phyloP scores from a whole-genome alignment of 2,113 vertebrate species.

The Brienomyrus longianalis region DNA sequence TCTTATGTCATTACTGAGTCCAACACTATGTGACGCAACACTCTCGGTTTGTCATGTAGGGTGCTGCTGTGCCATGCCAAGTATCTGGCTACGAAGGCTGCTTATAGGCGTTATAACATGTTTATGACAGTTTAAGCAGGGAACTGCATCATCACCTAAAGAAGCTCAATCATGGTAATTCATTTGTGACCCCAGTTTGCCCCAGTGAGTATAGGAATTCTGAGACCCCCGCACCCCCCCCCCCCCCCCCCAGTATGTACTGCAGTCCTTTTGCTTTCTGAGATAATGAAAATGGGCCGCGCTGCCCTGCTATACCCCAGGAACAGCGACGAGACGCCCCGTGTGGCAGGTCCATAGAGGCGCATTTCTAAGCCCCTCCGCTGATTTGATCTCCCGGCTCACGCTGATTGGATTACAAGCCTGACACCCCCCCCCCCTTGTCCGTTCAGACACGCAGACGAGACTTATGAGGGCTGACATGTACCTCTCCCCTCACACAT shows the following conservation, averaged over 20 bases:
- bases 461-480: slow-evolving; percentile 22
- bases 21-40: neutral
- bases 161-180: neutral
- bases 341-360: neutral
- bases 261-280: neutral
- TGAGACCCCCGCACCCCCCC: neutral
- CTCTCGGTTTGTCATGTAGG: neutral
- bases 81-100: neutral
- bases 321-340: neutral
- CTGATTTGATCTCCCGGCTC: slow-evolving; percentile 37
- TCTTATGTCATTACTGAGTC: neutral
- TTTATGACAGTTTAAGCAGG: neutral
- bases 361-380: slow-evolving; percentile 22
- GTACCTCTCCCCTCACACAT: neutral
- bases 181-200: neutral
- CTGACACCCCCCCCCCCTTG: slow-evolving; percentile 32
- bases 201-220: neutral
- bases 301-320: neutral
- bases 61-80: neutral
- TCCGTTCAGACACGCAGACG: slow-evolving; percentile 13
- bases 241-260: neutral
- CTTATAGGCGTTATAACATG: neutral
- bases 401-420: slow-evolving; percentile 41
- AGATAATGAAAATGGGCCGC: neutral
- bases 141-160: neutral